These are phyloP conservation scores for Muscicapa adusta DNA, from an alignment of 2,113 vertebrate genomes.

Conservation along the genomic window DNA sequence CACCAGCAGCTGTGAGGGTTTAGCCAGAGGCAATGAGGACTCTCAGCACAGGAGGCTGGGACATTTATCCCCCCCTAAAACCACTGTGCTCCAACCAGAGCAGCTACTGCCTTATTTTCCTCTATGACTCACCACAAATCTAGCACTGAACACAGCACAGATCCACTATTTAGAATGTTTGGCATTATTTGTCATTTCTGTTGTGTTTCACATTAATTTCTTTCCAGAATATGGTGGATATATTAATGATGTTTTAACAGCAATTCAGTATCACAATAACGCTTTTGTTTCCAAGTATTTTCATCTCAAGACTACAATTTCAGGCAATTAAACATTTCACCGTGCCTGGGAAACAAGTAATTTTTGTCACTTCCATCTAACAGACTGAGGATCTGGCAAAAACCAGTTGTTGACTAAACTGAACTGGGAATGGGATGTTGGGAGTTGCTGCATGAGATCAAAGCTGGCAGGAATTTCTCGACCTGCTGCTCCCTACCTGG, in stretches of 20 bases:
- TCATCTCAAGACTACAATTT: slow-evolving; percentile 43
- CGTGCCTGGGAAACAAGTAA: not conserved
- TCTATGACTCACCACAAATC: not conserved
- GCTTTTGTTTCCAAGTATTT: slow-evolving; percentile 39
- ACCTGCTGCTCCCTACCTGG: fast-evolving
- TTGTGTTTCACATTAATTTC: not conserved
- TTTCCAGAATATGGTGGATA: not conserved
- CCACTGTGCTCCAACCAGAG: not conserved
- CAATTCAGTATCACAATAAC: not conserved
- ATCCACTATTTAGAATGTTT: not conserved
- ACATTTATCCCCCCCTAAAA: not conserved
- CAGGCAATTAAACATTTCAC: slow-evolving; percentile 38
- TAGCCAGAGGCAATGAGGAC: not conserved
- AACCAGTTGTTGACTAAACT: not conserved
- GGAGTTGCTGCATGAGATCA: not conserved
- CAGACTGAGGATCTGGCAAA: slow-evolving; percentile 4
- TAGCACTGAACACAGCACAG: not conserved
- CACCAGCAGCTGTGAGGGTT: not conserved
- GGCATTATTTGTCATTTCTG: not conserved
- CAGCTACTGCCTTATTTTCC: not conserved
- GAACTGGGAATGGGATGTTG: not conserved
- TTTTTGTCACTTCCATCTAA: slow-evolving; percentile 12
- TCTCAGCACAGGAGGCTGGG: not conserved
- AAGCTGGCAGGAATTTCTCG: not conserved
- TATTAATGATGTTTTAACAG: not conserved